Base-by-base conservation (phyloP, 2,113 vertebrate genomes). In the Noctilio leporinus region DNA sequence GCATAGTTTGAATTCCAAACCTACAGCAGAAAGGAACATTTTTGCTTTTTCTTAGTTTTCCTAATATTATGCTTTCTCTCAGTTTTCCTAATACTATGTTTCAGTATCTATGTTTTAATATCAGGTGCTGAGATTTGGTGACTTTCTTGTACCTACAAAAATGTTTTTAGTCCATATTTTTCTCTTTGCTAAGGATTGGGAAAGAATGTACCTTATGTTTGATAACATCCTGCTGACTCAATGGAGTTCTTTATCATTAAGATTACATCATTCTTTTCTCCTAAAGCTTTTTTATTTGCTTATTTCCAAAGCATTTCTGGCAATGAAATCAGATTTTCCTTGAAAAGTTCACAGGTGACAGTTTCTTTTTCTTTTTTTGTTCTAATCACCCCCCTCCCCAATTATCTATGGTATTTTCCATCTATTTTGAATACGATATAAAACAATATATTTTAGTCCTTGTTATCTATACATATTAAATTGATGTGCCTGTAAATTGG, bases 171-270 rank as follows among this genome's bases (percentile, higher is more conserved):
- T 57, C 47, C 10, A 7, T 43, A 16, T 10, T 64, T 94, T 96
- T 89, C 55, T 62, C 76, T 87, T 96, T 89, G 49, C 30, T 78
- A 73, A 85, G 19, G 38, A 64, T 78, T 95, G 43, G n/a, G 64
- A 85, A 89, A 76, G 38, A 83, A 38, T 12, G 5, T 28, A 45
- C 49, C 10, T 80, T 70, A 62, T 3, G 1, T 73, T 28, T 84
- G 65, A 11, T 86, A 77, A 38, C n/a, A 65, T 85, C 59, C 72
- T 94, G 33, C 51, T 86, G 49, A 94, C 24, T 95, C 69, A 85
- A 49, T 8, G 3, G 19, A 77, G 62, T 78, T 35, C 84, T 77
- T 87, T 90, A 47, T 69, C 26, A 62, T 92, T 92, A 69, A 7
- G 8, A 26, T 38, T 69, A 47, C 10, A 17, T 80, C 30, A 33